These are phyloP conservation scores for Bettongia penicillata DNA, from an alignment of 2,113 vertebrate species.

Conservation along the genomic window DNA sequence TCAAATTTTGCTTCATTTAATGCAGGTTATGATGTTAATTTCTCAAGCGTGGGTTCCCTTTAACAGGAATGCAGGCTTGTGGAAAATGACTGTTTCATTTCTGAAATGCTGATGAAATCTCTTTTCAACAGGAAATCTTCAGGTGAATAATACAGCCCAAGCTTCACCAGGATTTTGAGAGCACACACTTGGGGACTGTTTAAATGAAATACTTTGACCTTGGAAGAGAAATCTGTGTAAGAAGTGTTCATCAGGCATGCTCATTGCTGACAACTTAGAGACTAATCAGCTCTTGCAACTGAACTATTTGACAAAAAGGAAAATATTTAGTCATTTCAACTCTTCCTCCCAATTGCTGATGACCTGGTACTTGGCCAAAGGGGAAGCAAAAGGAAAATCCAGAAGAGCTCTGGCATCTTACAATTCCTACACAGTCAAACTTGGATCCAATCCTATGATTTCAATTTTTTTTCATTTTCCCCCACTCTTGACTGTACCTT, in stretches of 20 bases:
- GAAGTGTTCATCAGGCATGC: not conserved
- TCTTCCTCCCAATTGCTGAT: not conserved
- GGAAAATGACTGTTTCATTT: constrained; percentile 53
- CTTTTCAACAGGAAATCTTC: constrained; percentile 52
- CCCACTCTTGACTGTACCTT: not conserved
- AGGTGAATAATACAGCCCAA: not conserved
- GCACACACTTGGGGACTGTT: not conserved
- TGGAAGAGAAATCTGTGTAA: not conserved
- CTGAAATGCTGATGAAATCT: constrained; percentile 44
- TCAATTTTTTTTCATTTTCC: not conserved
- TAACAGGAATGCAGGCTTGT: constrained; percentile 50
- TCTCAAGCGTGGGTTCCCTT: constrained; percentile 62
- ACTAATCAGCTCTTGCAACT: constrained; percentile 25
- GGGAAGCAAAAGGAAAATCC: not conserved
- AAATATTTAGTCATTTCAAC: constrained; percentile 6
- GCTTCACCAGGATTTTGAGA: not conserved
- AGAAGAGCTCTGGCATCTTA: not conserved
- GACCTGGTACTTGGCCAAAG: not conserved
- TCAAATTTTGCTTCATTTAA: constrained; percentile 54
- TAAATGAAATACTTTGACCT: not conserved
- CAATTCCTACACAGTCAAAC: not conserved
- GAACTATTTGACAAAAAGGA: constrained; percentile 19
- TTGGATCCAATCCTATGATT: not conserved
- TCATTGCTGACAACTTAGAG: not conserved
- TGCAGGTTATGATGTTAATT: constrained; percentile 71